Percentiles rank a stretch among this genome's conserved stretches.
phyloP scores from a whole-genome alignment of 2,888 invertebrate genomes.

The Emmelina monodactyla region DNA sequence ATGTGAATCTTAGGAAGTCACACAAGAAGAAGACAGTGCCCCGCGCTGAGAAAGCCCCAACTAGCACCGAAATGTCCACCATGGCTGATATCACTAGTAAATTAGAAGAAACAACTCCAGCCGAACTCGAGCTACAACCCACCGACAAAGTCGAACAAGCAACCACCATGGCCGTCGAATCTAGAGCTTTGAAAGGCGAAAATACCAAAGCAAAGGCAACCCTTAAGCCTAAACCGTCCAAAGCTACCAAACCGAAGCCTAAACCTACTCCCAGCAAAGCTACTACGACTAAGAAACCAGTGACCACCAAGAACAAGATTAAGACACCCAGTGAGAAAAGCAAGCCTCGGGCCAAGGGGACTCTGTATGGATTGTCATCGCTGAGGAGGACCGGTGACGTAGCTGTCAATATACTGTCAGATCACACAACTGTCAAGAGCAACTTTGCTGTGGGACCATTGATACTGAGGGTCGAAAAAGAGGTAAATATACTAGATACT shows the following conservation, averaged over 20 bases:
- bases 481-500: conserved; percentile 58
- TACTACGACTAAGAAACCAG: conserved; percentile 39
- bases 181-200: conserved; percentile 42
- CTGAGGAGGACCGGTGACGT: conserved; percentile 83
- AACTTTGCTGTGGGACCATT: conserved; percentile 84
- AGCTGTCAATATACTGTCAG: conserved; percentile 77
- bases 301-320: conserved; percentile 37
- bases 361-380: conserved; percentile 80
- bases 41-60: conserved; percentile 19
- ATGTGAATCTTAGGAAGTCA: conserved; percentile 30
- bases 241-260: conserved; percentile 31
- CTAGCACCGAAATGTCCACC: neutral
- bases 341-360: conserved; percentile 76
- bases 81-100: neutral
- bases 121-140: conserved; percentile 19
- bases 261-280: conserved; percentile 21
- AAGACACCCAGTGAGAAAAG: conserved; percentile 47
- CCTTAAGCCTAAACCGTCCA: conserved; percentile 24
- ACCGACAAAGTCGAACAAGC: too few species aligned
- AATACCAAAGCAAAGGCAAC: conserved; percentile 40
- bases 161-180: conserved; percentile 19
- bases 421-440: conserved; percentile 83
- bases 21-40: conserved; percentile 47
- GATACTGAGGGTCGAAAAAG: conserved; percentile 79
- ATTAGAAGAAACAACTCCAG: conserved; percentile 19